Evolutionary conservation across 2,888 invertebrate species (phyloP).

Genomic region (Pediacus dermestoides): DNA sequence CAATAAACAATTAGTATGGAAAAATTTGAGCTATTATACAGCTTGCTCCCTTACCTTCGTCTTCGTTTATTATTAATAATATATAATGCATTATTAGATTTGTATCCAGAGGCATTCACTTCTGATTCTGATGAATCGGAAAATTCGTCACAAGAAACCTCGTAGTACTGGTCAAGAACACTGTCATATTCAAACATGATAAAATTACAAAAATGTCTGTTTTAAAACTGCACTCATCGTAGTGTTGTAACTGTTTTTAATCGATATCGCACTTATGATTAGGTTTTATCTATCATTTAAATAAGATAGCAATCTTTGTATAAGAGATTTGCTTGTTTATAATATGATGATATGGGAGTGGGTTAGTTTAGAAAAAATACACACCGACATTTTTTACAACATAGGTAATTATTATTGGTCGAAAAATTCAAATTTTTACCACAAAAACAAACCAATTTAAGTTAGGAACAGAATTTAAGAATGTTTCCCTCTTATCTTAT

Average conservation of each 20-base stretch:
- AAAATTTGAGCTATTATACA: not conserved
- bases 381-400: no score
- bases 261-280: not conserved
- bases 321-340: no score
- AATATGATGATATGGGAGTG: no score
- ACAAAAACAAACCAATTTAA: no score
- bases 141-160: slow-evolving; percentile 30
- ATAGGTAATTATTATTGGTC: no score
- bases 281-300: not conserved
- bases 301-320: not conserved
- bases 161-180: slow-evolving; percentile 25
- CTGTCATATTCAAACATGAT: slow-evolving; percentile 27
- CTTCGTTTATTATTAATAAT: slow-evolving; percentile 24
- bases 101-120: slow-evolving; percentile 16
- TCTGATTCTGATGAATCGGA: slow-evolving; percentile 25
- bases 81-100: slow-evolving; percentile 20
- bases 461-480: no score
- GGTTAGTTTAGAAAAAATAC: no score
- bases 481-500: no score
- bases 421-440: no score
- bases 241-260: not conserved
- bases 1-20: no score
- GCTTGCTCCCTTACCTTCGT: slow-evolving; percentile 17
- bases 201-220: not conserved
- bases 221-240: not conserved